Conservation (phyloP, 2,888 invertebrate genomes). For the Uropetala carovei region DNA sequence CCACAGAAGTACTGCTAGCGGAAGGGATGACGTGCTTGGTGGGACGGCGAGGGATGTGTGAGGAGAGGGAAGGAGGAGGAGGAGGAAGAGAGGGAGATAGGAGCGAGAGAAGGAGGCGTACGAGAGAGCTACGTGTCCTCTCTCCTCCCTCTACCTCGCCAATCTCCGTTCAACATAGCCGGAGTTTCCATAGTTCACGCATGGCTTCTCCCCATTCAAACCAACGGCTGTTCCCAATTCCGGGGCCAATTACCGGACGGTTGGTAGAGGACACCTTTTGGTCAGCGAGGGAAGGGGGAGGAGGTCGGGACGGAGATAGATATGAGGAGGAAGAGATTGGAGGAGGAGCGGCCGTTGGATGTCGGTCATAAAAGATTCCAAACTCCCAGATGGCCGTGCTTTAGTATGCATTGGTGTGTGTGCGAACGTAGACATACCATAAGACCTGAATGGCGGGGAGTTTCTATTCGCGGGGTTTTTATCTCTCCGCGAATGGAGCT, state of each 20-base stretch:
- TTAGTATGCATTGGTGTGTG: not conserved
- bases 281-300: constrained; percentile 1
- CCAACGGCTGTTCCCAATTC: constrained; percentile 43
- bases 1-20: constrained; percentile 27
- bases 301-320: not conserved
- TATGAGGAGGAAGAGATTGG: not conserved
- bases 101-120: constrained; percentile 71
- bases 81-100: constrained; percentile 33
- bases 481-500: constrained; percentile 14
- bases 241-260: constrained; percentile 44
- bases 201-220: constrained; percentile 23
- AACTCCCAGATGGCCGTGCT: constrained; percentile 16
- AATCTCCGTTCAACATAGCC: not conserved
- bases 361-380: not conserved
- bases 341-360: not conserved
- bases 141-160: not conserved
- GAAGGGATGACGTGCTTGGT: constrained; percentile 66
- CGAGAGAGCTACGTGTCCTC: constrained; percentile 68
- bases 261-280: constrained; percentile 21
- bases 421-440: not conserved
- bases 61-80: constrained; percentile 7
- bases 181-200: constrained; percentile 16
- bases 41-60: constrained; percentile 38
- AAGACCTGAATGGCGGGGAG: not conserved
- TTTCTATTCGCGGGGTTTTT: not conserved